These are phyloP conservation scores for Timandra comae DNA, from an alignment of 2,888 invertebrate genomes.

Conservation along the genomic window DNA sequence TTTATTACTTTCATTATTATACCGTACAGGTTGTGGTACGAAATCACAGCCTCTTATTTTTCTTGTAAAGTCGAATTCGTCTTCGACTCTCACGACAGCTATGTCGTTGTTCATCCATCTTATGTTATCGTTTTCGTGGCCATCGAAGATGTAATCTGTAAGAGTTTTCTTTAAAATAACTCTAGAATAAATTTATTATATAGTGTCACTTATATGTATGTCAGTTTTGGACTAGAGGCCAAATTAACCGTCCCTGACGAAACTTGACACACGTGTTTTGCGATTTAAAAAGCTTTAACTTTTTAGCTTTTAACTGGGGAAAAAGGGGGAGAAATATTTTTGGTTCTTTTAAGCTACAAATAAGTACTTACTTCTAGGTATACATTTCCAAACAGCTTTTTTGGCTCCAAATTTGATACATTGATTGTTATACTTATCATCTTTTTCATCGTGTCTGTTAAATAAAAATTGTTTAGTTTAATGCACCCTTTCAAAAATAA, in stretches of 20 bases:
- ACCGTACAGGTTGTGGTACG: conserved; percentile 37
- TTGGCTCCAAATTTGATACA: conserved; percentile 52
- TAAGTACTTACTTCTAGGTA: conserved; percentile 43
- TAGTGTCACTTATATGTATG: too few relatives aligned
- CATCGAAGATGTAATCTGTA: conserved; percentile 54
- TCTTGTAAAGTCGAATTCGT: conserved; percentile 44
- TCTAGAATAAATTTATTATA: too few relatives aligned
- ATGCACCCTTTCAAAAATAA: too few relatives aligned
- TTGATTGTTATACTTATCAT: conserved; percentile 32
- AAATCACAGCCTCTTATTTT: conserved; percentile 45
- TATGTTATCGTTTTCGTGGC: conserved; percentile 50
- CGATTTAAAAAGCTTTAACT: too few relatives aligned
- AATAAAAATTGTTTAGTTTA: neutral
- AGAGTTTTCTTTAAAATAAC: too few relatives aligned
- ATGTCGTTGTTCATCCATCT: conserved; percentile 58
- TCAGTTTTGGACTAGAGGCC: too few relatives aligned
- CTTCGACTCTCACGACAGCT: conserved; percentile 47
- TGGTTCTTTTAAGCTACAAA: neutral
- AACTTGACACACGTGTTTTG: too few relatives aligned
- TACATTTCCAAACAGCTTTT: conserved; percentile 53
- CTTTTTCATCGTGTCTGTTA: conserved; percentile 33
- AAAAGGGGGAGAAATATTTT: neutral
- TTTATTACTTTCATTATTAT: conserved; percentile 35
- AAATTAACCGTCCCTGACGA: too few relatives aligned
- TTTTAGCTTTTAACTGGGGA: too few relatives aligned